Evolutionary conservation across 2,888 invertebrate genomes (phyloP).

Genomic region (Cosmia pyralina): DNA sequence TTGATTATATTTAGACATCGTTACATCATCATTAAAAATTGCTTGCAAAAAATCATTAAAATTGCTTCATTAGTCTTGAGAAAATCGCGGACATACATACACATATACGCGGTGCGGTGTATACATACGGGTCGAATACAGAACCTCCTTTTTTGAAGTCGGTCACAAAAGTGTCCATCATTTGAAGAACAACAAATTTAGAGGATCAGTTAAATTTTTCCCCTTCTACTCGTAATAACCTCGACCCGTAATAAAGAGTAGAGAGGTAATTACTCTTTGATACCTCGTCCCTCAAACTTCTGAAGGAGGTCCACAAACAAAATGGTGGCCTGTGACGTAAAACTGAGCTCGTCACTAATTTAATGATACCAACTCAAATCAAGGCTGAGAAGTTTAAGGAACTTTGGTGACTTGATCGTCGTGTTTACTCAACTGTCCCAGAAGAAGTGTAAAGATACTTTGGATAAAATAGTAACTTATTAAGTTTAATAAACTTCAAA

Average conservation of each 20-base stretch:
- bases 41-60: too few relatives aligned
- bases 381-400: constrained; percentile 19
- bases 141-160: too few relatives aligned
- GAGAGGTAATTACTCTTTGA: constrained; percentile 47
- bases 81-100: too few relatives aligned
- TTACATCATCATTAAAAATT: too few relatives aligned
- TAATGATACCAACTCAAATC: constrained; percentile 50
- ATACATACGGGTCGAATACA: too few relatives aligned
- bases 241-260: constrained; percentile 21
- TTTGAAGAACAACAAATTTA: not conserved
- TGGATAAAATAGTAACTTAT: not conserved
- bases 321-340: constrained; percentile 41
- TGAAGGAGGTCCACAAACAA: constrained; percentile 43
- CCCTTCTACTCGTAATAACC: not conserved
- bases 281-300: constrained; percentile 44
- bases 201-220: not conserved
- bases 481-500: not conserved
- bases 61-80: too few relatives aligned
- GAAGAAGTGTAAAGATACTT: not conserved
- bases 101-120: too few relatives aligned
- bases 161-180: not conserved
- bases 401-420: constrained; percentile 6
- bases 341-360: constrained; percentile 53
- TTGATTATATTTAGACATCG: too few relatives aligned
- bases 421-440: not conserved